Percentiles rank a stretch among this genome's conserved stretches.
Evolutionary conservation across 2,113 vertebrate species (phyloP).

Genomic region (Phaethon lepturus): DNA sequence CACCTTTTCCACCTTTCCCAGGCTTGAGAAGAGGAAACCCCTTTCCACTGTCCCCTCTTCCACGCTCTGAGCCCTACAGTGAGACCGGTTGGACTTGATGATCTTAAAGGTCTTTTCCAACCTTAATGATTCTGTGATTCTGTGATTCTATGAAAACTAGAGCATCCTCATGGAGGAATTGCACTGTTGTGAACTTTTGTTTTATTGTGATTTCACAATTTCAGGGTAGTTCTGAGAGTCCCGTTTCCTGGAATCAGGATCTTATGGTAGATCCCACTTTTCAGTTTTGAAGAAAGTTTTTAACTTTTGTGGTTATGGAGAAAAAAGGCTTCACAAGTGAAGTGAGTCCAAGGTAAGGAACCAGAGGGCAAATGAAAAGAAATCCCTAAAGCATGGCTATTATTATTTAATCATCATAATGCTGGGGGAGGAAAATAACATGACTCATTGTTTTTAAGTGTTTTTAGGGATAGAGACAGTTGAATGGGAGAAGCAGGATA

Average conservation of each 20-base stretch:
- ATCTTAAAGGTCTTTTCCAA: no score
- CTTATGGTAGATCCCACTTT: not conserved
- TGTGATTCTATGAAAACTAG: not conserved
- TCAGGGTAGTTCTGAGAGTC: not conserved
- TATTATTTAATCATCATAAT: not conserved
- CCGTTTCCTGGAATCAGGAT: not conserved
- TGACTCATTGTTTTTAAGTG: not conserved
- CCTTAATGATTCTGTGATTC: no score
- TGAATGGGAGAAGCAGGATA: not conserved
- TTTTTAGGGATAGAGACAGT: not conserved
- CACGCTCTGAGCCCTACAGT: not conserved
- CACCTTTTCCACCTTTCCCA: not conserved
- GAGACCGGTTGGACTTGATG: no score
- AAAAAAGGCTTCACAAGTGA: not conserved
- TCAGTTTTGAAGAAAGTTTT: not conserved
- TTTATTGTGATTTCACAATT: not conserved
- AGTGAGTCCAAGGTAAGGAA: not conserved
- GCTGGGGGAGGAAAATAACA: not conserved
- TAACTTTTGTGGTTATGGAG: not conserved
- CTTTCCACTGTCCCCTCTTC: not conserved
- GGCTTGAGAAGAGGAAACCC: not conserved
- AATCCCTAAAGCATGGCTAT: not conserved
- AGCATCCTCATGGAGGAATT: not conserved
- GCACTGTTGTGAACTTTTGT: not conserved
- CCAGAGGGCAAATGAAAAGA: conserved; percentile 1